These are phyloP conservation scores for Porites lobata DNA, from an alignment of 92 coral and sea anemone species.

Conservation along the genomic window DNA sequence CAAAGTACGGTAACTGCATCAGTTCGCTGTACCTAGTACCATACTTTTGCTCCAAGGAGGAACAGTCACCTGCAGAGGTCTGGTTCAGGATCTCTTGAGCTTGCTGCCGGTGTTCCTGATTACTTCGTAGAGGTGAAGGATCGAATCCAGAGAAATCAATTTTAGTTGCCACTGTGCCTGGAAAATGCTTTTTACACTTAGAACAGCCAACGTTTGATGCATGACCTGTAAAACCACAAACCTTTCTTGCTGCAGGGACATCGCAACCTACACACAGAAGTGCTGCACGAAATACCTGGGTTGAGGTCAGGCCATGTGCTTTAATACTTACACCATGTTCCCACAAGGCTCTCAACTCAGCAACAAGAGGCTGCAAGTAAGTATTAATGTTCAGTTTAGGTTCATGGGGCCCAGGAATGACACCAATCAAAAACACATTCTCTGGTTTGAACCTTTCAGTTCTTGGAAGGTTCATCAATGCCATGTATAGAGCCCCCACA, in stretches of 20 bases:
- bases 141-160: constrained; percentile 54
- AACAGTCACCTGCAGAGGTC: constrained; percentile 49
- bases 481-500: constrained; percentile 78
- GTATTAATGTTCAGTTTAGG: constrained; percentile 51
- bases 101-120: constrained; percentile 45
- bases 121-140: constrained; percentile 56
- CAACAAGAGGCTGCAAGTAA: constrained; percentile 41
- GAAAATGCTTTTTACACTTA: constrained; percentile 68
- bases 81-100: constrained; percentile 68
- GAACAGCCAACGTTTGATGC: constrained; percentile 68
- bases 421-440: constrained; percentile 66
- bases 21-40: constrained; percentile 61
- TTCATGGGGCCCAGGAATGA: constrained; percentile 78
- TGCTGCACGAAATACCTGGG: background rate
- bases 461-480: constrained; percentile 76
- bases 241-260: constrained; percentile 71
- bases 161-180: constrained; percentile 48
- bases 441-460: constrained; percentile 71
- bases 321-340: constrained; percentile 17
- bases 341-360: constrained; percentile 37
- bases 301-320: background rate
- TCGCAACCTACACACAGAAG: constrained; percentile 53
- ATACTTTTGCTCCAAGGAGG: constrained; percentile 31
- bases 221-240: constrained; percentile 57
- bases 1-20: constrained; percentile 67